Conservation (phyloP, 1,140 invertebrate genomes). For the Caenorhabditis inopinata region DNA sequence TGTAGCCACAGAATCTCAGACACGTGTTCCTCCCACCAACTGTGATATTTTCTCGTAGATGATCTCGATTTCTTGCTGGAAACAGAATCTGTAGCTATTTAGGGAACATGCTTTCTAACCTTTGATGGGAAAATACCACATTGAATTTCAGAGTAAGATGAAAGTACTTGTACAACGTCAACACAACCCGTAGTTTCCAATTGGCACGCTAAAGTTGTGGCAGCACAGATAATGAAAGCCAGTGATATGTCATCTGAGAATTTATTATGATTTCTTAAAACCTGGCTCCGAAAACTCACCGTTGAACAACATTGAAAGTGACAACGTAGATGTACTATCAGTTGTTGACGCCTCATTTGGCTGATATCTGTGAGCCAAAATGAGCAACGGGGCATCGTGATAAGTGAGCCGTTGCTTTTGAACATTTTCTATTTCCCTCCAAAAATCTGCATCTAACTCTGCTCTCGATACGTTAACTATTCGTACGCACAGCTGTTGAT, state of each 20-base stretch:
- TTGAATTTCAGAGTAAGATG: conserved; percentile 32
- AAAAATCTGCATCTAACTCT: conserved; percentile 54
- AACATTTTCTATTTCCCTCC: conserved; percentile 60
- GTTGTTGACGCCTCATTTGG: background rate
- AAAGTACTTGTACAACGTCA: conserved; percentile 33
- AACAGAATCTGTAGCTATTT: background rate
- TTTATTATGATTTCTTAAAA: background rate
- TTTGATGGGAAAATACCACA: conserved; percentile 36
- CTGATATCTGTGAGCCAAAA: conserved; percentile 47
- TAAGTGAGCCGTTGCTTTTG: conserved; percentile 52
- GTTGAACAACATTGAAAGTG: conserved; percentile 53
- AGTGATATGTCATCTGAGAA: conserved; percentile 33
- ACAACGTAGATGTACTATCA: background rate
- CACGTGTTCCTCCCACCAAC: conserved; percentile 34
- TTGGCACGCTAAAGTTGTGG: conserved; percentile 64
- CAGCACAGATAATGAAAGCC: conserved; percentile 54
- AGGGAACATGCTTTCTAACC: background rate
- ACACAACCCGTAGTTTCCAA: conserved; percentile 49
- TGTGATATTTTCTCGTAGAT: conserved; percentile 35
- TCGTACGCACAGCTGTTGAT: conserved; percentile 57
- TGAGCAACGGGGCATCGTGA: conserved; percentile 53
- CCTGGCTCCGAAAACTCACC: background rate
- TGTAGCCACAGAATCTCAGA: background rate
- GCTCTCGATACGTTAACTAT: conserved; percentile 50
- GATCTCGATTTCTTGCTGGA: conserved; percentile 39